These are phyloP conservation scores for Chionis minor DNA, from an alignment of 2,113 vertebrate genomes.

Conservation along the genomic window DNA sequence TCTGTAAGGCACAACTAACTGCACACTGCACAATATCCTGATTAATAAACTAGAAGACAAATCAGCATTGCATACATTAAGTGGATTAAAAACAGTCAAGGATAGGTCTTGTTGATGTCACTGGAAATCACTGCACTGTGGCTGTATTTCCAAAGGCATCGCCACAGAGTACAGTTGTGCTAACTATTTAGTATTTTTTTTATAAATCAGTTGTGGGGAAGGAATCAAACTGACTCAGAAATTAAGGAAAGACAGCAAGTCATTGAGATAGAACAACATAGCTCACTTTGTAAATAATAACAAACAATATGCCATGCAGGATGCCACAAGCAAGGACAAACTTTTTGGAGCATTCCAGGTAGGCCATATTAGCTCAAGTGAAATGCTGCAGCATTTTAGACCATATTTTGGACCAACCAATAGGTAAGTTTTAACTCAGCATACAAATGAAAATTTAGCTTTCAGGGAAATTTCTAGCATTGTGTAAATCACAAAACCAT, in stretches of 20 bases:
- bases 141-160: background rate
- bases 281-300: background rate
- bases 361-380: background rate
- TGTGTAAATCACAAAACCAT: background rate
- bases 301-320: background rate
- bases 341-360: background rate
- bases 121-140: background rate
- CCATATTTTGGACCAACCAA: background rate
- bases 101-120: background rate
- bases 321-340: background rate
- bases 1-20: background rate
- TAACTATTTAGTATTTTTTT: background rate
- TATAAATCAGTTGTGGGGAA: background rate
- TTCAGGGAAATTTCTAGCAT: background rate
- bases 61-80: background rate
- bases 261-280: background rate
- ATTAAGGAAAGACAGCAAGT: background rate
- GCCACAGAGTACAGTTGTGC: background rate
- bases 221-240: background rate
- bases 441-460: background rate
- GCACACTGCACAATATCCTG: background rate
- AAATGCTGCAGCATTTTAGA: background rate
- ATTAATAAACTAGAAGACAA: constrained; percentile 3
- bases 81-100: background rate
- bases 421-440: background rate